These are phyloP conservation scores for Oscheius sp. DNA, from an alignment of 2,888 invertebrate genomes.

Conservation along the genomic window DNA sequence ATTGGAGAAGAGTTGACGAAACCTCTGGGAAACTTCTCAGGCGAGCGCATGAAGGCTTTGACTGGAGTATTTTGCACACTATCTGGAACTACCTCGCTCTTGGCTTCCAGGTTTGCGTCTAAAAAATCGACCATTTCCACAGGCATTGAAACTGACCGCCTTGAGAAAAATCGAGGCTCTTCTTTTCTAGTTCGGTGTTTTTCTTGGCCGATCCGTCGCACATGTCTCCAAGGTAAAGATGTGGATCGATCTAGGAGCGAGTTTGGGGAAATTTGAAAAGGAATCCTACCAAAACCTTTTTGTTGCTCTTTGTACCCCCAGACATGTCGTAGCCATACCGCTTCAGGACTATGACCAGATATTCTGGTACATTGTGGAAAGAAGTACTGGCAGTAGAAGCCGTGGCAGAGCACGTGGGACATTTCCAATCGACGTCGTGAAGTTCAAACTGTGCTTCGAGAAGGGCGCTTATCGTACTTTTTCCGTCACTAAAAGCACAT, in stretches of 20 bases:
- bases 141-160: not conserved
- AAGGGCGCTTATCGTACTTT: not conserved
- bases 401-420: not conserved
- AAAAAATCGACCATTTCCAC: not conserved
- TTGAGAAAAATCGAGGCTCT: not conserved
- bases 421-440: conserved; percentile 11
- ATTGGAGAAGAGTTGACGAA: conserved; percentile 14
- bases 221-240: conserved; percentile 6
- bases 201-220: conserved; percentile 12
- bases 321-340: conserved; percentile 12
- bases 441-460: conserved; percentile 16
- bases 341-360: conserved; percentile 23
- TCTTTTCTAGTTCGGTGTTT: not conserved
- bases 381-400: not conserved
- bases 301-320: not conserved
- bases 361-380: conserved; percentile 20
- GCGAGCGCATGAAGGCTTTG: not conserved
- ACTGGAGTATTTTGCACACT: not conserved
- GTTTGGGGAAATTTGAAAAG: not conserved
- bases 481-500: not conserved
- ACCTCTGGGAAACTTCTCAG: not conserved
- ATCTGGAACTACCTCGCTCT: not conserved
- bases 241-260: conserved; percentile 10
- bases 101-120: not conserved
- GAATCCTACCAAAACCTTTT: not conserved